Evolutionary conservation across 2,113 vertebrate genomes (phyloP).

Genomic region (Ascaphus truei): DNA sequence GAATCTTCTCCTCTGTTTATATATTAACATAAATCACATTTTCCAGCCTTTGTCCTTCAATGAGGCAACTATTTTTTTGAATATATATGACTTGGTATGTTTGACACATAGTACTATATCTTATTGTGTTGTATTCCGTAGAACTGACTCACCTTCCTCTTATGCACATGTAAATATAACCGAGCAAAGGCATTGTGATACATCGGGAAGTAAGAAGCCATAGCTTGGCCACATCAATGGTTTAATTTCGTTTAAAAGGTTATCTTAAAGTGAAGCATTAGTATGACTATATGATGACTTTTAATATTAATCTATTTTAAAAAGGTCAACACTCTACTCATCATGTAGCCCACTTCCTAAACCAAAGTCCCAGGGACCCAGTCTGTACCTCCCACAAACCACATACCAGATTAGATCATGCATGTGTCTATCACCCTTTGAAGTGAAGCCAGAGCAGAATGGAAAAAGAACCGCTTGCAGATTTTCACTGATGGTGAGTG

Average conservation of each 20-base stretch:
- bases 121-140: no score
- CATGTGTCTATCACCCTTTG: conserved; percentile 5
- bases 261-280: not conserved
- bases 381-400: conserved; percentile 4
- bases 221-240: not conserved
- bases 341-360: not conserved
- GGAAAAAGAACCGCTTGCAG: not conserved
- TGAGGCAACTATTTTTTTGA: no score
- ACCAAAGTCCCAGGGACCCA: not conserved
- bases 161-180: not conserved
- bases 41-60: no score
- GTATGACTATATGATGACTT: not conserved
- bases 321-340: not conserved
- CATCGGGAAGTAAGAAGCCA: not conserved
- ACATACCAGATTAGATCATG: not conserved
- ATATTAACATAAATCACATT: no score
- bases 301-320: conserved; percentile 10
- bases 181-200: not conserved
- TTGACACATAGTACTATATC: no score
- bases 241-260: not conserved
- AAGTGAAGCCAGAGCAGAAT: not conserved
- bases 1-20: no score
- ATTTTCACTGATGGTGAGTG: conserved; percentile 7
- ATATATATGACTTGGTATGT: no score
- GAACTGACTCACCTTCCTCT: not conserved